A percentile compares a stretch with the other conserved stretches of the same genome.
These are phyloP conservation scores for Mus pahari DNA, from an alignment of 2,113 vertebrate species.

Conservation along the genomic window DNA sequence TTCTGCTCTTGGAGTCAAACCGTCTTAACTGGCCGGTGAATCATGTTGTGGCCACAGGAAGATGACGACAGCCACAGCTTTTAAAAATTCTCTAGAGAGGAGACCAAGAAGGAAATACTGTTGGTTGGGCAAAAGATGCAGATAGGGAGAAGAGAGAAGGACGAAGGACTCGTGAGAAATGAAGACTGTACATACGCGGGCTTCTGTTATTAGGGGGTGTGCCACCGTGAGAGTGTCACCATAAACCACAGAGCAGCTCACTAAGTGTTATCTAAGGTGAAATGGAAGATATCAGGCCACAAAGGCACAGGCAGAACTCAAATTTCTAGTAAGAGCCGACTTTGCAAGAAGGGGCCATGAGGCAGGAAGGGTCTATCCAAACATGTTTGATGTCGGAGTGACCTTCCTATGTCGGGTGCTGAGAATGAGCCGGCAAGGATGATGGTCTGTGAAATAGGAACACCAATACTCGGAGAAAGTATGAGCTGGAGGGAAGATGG, in stretches of 20 bases:
- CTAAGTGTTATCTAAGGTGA: conserved; percentile 41
- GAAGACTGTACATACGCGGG: not conserved
- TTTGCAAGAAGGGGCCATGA: conserved; percentile 45
- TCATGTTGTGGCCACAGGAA: conserved; percentile 12
- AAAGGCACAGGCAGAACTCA: conserved; percentile 24
- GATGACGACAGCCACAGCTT: conserved; percentile 22
- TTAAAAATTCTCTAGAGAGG: conserved; percentile 34
- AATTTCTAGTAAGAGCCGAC: not conserved
- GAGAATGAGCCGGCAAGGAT: not conserved
- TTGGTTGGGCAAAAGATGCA: not conserved
- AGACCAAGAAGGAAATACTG: conserved; percentile 10
- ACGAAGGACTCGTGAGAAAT: not conserved
- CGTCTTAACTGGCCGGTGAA: not conserved
- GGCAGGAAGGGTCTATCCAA: not conserved
- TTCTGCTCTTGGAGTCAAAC: conserved; percentile 12
- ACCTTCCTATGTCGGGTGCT: conserved; percentile 49
- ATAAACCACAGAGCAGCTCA: not conserved
- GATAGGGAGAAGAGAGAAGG: conserved; percentile 5
- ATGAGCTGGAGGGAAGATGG: not conserved
- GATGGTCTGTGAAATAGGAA: not conserved
- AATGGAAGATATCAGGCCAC: conserved; percentile 55
- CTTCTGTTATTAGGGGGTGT: not conserved
- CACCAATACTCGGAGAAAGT: not conserved
- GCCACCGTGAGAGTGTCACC: not conserved
- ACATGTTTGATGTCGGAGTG: conserved; percentile 36